Percentiles rank a stretch among this genome's conserved stretches.
Conservation (phyloP, 1,140 invertebrate species). For the Phenacoccus solenopsis region DNA sequence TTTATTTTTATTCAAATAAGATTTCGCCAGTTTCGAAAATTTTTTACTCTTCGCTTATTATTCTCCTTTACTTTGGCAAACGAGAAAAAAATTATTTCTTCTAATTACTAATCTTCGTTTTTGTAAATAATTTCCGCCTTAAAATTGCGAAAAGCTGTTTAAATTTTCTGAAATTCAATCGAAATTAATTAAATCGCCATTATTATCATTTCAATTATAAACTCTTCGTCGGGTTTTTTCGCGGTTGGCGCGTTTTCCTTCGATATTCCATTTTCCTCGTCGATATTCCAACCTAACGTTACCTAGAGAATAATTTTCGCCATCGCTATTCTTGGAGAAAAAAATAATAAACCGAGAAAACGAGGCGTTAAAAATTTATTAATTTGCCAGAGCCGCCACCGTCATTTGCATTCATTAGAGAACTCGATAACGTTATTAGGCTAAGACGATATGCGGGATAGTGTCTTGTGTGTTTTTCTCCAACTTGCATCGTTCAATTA, state of each 20-base stretch:
- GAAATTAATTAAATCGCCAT: neutral
- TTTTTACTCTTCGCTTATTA: neutral
- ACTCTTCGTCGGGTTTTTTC: neutral
- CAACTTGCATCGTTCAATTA: constrained; percentile 9
- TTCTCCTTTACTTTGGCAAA: neutral
- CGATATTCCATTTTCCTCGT: no score
- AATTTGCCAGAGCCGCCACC: neutral
- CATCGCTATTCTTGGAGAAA: no score
- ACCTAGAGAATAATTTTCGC: no score
- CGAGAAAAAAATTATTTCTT: no score
- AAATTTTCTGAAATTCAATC: neutral
- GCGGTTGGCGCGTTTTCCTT: no score
- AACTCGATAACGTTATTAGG: neutral
- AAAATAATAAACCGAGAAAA: no score
- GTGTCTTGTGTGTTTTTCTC: neutral
- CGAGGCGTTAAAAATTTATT: neutral
- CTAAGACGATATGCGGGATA: constrained; percentile 11
- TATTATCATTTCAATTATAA: neutral
- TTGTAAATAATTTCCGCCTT: neutral
- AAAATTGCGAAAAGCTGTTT: neutral
- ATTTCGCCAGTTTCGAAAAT: neutral
- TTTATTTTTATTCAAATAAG: constrained; percentile 15
- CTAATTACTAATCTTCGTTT: neutral
- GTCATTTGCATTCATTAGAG: neutral
- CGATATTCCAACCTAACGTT: no score